These are phyloP conservation scores for Nixonia krombeini DNA, from an alignment of 1,140 invertebrate species.

Conservation along the genomic window DNA sequence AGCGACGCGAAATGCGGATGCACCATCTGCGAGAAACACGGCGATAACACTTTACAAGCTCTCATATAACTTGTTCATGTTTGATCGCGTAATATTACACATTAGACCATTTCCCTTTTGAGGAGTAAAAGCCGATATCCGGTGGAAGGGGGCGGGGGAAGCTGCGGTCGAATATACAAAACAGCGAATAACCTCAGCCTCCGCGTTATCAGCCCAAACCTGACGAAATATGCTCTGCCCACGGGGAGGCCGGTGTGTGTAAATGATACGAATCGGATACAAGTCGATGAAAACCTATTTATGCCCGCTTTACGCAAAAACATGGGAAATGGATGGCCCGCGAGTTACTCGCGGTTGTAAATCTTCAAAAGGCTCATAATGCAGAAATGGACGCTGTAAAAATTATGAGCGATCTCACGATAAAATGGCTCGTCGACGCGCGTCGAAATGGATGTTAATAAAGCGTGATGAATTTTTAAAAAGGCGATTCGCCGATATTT, in stretches of 20 bases:
- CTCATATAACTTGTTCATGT: constrained; percentile 43
- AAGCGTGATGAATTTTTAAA: too few species aligned
- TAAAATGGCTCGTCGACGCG: too few species aligned
- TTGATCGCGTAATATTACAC: constrained; percentile 42
- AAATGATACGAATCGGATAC: constrained; percentile 4
- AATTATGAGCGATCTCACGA: too few species aligned
- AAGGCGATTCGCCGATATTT: too few species aligned
- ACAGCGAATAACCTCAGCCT: background rate
- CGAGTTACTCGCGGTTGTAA: background rate
- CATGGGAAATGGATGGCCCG: background rate
- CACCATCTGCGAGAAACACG: constrained; percentile 42
- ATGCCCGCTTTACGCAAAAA: constrained; percentile 19
- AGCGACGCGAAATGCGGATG: constrained; percentile 35
- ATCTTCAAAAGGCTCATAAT: too few species aligned
- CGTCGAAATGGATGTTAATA: too few species aligned
- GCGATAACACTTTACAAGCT: constrained; percentile 48
- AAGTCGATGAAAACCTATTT: constrained; percentile 18
- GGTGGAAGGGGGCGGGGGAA: too few species aligned
- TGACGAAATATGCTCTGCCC: constrained; percentile 4
- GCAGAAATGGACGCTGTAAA: too few species aligned
- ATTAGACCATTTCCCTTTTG: constrained; percentile 29
- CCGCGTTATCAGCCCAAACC: constrained; percentile 16
- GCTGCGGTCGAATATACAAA: constrained; percentile 6
- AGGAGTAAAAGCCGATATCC: constrained; percentile 13
- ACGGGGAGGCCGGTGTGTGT: background rate